Evolutionary conservation across 1,140 invertebrate species (phyloP), one percentile per base, ranked within the genome.

Genomic region (Zaprionus africanus): DNA sequence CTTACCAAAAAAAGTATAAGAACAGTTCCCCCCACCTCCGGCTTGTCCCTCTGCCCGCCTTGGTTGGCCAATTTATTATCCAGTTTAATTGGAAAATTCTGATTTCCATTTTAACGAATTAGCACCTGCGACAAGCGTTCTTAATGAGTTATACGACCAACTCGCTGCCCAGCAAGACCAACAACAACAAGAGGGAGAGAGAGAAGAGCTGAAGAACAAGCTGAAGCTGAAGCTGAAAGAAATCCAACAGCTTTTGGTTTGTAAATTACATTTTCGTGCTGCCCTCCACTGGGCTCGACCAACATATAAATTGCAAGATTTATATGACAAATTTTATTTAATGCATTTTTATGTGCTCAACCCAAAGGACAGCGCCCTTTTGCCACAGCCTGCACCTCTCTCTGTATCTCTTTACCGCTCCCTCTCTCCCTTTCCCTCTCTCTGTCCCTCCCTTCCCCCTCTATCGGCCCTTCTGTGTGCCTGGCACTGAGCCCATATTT

Each of bases 71-170:
- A 90, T 90, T 90, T 90, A 90, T 90, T 90, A 90, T 90, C 85
- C 85, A 90, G 81, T 90, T 90, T 90, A 90, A 90, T 90, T 90
- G 85, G 85, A 90, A 90, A 90, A 90, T 90, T 90, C 86, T 90
- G 85, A 90, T 90, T 90, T 90, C 85, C 85, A 90, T 90, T 90
- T 90, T 90, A 90, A 90, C 85, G 85, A 90, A 90, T 90, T 90
- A 90, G 85, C 85, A 90, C 85, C 85, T 90, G 85, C 86, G 85
- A 90, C 85, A 90, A 88, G 85, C 69, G 86, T 64, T 74, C 85
- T 90, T 90, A 90, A 90, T 90, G 82, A 90, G 85, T 90, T 90
- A 90, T 88, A 83, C 80, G 65, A 60, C 70, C 76, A 76, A 71
- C 84, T 88, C 84, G 76, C 83, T 60, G 41, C 41, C n/a, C 38